Evolutionary conservation across 2,113 vertebrate species (phyloP).

Genomic region (Morone chrysops): DNA sequence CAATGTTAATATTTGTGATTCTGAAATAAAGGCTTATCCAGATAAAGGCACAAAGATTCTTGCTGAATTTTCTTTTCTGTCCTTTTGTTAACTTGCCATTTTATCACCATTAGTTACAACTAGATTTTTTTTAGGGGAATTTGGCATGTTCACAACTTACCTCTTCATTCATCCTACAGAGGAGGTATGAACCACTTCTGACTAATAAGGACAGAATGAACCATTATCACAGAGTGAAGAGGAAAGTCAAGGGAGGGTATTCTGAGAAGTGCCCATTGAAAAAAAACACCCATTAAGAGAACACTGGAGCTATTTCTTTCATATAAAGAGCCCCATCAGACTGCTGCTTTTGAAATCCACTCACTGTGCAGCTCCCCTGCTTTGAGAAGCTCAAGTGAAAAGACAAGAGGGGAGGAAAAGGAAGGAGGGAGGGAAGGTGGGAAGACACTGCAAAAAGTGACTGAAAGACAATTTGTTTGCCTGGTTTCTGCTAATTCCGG

Average conservation of each 20-base stretch:
- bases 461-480: slow-evolving; percentile 48
- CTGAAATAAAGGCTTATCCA: background rate
- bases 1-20: slow-evolving; percentile 5
- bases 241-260: slow-evolving; percentile 47
- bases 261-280: slow-evolving; percentile 39
- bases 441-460: slow-evolving; percentile 16
- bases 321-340: slow-evolving; percentile 38
- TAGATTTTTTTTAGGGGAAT: background rate
- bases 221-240: slow-evolving; percentile 35
- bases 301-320: slow-evolving; percentile 45
- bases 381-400: slow-evolving; percentile 20
- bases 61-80: background rate
- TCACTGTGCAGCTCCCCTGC: slow-evolving; percentile 48
- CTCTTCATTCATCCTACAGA: slow-evolving; percentile 16
- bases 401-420: background rate
- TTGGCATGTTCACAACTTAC: background rate
- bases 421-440: background rate
- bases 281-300: slow-evolving; percentile 17
- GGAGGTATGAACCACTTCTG: slow-evolving; percentile 39
- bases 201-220: slow-evolving; percentile 30
- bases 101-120: slow-evolving; percentile 5
- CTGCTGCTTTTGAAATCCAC: slow-evolving; percentile 46
- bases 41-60: background rate
- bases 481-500: slow-evolving; percentile 26
- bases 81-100: background rate